Conservation (phyloP, 1,140 invertebrate species). For the Lordiphosa stackelbergi region DNA sequence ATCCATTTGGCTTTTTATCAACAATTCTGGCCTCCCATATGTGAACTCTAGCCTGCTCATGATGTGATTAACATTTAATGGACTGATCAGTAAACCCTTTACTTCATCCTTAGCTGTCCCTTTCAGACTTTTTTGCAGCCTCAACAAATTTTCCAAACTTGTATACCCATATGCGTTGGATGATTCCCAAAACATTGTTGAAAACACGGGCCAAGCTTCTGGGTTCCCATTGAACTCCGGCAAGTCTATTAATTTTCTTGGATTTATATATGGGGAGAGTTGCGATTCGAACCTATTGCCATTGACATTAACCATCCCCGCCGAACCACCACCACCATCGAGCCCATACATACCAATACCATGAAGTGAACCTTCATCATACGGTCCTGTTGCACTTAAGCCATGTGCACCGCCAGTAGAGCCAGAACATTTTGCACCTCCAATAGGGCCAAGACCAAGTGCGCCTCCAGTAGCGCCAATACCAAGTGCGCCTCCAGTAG, state of each 20-base stretch:
- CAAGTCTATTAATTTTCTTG: background rate
- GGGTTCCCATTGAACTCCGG: slow-evolving; percentile 4
- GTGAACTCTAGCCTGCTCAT: background rate
- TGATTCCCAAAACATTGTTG: slow-evolving; percentile 7
- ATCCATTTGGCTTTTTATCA: background rate
- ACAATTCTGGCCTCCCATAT: background rate
- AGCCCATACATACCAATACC: background rate
- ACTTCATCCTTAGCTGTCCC: background rate
- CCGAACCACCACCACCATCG: background rate
- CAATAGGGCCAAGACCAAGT: too few relatives aligned
- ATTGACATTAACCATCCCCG: background rate
- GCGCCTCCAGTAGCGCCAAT: too few relatives aligned
- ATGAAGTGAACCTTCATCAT: background rate
- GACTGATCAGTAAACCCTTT: background rate
- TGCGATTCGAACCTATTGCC: background rate
- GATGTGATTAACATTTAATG: background rate
- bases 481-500: too few relatives aligned
- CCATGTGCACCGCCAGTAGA: too few relatives aligned
- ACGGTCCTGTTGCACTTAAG: too few relatives aligned
- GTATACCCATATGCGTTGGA: slow-evolving; percentile 3
- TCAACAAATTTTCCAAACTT: slow-evolving; percentile 7
- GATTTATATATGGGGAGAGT: background rate
- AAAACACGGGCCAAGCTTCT: slow-evolving; percentile 5
- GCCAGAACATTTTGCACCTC: too few relatives aligned
- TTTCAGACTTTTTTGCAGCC: slow-evolving; percentile 7